These are phyloP conservation scores for Oreochromis spilurus DNA, from an alignment of 2,113 vertebrate species.

Conservation along the genomic window DNA sequence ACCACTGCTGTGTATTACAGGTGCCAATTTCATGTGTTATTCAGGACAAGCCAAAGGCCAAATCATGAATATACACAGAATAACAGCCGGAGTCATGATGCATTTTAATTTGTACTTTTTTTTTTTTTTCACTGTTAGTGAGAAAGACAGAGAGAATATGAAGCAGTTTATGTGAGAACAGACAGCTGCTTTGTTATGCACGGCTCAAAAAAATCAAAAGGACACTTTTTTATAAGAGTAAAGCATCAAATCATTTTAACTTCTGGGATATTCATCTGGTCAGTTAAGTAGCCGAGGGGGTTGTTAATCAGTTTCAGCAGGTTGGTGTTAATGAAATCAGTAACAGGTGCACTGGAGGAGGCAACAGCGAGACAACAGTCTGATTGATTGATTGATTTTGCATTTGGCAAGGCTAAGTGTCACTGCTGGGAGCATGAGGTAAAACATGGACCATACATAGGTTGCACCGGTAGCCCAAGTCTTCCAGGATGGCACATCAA, in stretches of 20 bases:
- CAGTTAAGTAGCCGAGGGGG: neutral
- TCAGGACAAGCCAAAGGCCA: conserved; percentile 11
- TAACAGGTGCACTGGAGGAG: neutral
- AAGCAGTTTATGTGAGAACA: neutral
- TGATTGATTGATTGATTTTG: neutral
- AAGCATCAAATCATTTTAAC: neutral
- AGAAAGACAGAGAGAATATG: neutral
- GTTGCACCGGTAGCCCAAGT: neutral
- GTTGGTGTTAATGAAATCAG: neutral
- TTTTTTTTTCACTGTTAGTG: neutral
- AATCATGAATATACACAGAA: conserved; percentile 28
- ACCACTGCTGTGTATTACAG: neutral
- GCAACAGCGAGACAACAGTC: neutral
- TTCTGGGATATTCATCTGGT: neutral
- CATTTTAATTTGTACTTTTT: conserved; percentile 1
- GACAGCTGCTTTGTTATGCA: neutral
- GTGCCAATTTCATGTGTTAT: neutral
- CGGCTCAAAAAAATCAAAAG: neutral
- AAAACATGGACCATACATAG: neutral
- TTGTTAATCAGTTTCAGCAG: neutral
- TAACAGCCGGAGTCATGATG: conserved; percentile 21
- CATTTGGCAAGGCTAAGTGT: neutral
- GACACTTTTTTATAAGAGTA: neutral
- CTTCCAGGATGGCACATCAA: neutral
- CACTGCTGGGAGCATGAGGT: neutral